Evolutionary conservation across 2,113 vertebrate species (phyloP).

Genomic region (Takifugu flavidus): DNA sequence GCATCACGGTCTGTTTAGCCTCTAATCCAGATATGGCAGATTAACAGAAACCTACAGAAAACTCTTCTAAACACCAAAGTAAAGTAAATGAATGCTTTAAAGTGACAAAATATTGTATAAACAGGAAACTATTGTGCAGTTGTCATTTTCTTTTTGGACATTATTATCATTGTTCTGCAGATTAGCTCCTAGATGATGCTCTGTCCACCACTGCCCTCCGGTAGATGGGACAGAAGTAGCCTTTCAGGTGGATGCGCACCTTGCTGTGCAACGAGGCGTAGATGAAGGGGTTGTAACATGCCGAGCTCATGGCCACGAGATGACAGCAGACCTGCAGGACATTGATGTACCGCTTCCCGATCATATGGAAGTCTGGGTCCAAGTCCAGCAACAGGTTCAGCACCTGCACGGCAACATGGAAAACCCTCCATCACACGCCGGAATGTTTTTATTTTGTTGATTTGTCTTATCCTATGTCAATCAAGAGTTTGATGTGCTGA

Average conservation of each 20-base stretch:
- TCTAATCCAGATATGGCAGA: too few species aligned
- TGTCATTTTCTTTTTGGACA: slow-evolving; percentile 2
- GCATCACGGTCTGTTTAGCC: slow-evolving; percentile 14
- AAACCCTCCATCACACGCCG: not conserved
- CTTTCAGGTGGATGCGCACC: slow-evolving; percentile 70
- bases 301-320: slow-evolving; percentile 78
- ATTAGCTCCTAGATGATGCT: slow-evolving; percentile 33
- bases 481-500: too few species aligned
- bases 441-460: too few species aligned
- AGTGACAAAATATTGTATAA: slow-evolving; percentile 3
- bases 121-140: not conserved
- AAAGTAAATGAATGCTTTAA: not conserved
- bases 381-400: slow-evolving; percentile 77
- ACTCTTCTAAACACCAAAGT: too few species aligned
- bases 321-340: slow-evolving; percentile 77
- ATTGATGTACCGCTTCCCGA: slow-evolving; percentile 76
- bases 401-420: slow-evolving; percentile 57
- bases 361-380: slow-evolving; percentile 74
- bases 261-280: slow-evolving; percentile 81
- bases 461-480: too few species aligned
- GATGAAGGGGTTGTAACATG: slow-evolving; percentile 82
- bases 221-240: slow-evolving; percentile 52
- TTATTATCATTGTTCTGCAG: not conserved
- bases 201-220: slow-evolving; percentile 14
- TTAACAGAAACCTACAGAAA: too few species aligned